Conservation (phyloP, 2,888 invertebrate species). For the Panzeria rudis region DNA sequence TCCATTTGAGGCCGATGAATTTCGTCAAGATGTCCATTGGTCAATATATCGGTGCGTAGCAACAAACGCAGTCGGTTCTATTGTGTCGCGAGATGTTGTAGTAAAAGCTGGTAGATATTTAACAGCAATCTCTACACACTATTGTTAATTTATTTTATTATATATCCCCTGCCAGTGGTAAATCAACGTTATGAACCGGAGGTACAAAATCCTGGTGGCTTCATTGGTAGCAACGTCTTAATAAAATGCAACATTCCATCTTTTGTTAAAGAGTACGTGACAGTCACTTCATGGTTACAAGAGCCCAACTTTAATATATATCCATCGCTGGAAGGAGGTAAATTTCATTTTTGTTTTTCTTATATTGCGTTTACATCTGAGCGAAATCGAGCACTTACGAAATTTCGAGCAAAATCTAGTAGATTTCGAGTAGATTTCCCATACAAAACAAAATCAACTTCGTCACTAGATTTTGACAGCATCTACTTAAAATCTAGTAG, state of each 20-base stretch:
- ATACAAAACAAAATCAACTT: no score
- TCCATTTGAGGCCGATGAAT: conserved; percentile 85
- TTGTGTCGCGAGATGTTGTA: conserved; percentile 85
- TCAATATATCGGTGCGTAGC: conserved; percentile 85
- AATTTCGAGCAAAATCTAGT: no score
- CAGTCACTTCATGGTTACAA: conserved; percentile 86
- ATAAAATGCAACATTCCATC: conserved; percentile 86
- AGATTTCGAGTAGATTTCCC: no score
- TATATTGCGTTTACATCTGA: no score
- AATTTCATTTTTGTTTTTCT: no score
- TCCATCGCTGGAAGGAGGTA: conserved; percentile 85
- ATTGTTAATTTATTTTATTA: neutral
- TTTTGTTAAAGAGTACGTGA: conserved; percentile 85
- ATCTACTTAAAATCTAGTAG: no score
- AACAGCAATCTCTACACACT: neutral
- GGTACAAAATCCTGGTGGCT: conserved; percentile 86
- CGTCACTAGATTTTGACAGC: no score
- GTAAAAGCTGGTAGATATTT: conserved; percentile 84
- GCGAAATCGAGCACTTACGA: no score
- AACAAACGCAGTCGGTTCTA: conserved; percentile 84
- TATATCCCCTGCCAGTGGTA: conserved; percentile 82
- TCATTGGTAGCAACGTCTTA: conserved; percentile 85
- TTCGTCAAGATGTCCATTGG: conserved; percentile 86
- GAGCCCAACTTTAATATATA: conserved; percentile 86
- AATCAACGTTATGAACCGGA: conserved; percentile 86